Conservation (phyloP, 2,888 invertebrate species). For the Cheilosia urbana region DNA sequence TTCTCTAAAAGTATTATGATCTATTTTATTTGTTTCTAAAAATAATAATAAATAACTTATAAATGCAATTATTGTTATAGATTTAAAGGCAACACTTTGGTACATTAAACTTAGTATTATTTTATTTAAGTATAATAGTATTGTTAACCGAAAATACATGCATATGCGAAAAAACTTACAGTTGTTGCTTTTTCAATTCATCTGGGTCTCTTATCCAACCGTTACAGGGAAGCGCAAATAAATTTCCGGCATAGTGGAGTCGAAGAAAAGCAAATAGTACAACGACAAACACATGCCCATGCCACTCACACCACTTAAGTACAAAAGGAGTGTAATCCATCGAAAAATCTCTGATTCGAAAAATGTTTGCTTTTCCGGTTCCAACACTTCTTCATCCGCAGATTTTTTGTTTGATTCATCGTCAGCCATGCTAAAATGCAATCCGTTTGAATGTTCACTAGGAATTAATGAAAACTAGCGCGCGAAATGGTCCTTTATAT, state of each 20-base stretch:
- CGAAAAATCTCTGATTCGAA: conserved; percentile 81
- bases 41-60: not conserved
- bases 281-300: conserved; percentile 80
- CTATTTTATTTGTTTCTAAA: too few species aligned
- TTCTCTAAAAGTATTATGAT: too few species aligned
- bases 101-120: not conserved
- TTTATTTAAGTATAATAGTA: not conserved
- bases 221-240: conserved; percentile 81
- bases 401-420: not conserved
- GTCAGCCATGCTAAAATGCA: conserved; percentile 31
- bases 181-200: not conserved
- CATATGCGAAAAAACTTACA: conserved; percentile 19
- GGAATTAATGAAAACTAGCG: not conserved
- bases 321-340: conserved; percentile 80
- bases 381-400: conserved; percentile 20
- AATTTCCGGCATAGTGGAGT: conserved; percentile 82
- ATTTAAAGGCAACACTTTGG: not conserved
- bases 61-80: not conserved
- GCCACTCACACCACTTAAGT: conserved; percentile 81
- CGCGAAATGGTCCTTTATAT: conserved; percentile 30
- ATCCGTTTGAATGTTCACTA: not conserved
- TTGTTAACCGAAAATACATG: conserved; percentile 10
- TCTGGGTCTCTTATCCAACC: conserved; percentile 76
- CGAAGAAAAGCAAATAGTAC: conserved; percentile 82
- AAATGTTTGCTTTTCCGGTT: conserved; percentile 76